Evolutionary conservation across 2,888 invertebrate species (phyloP), one percentile per base, ranked within the genome.

Genomic region (Drosophila demipolita): DNA sequence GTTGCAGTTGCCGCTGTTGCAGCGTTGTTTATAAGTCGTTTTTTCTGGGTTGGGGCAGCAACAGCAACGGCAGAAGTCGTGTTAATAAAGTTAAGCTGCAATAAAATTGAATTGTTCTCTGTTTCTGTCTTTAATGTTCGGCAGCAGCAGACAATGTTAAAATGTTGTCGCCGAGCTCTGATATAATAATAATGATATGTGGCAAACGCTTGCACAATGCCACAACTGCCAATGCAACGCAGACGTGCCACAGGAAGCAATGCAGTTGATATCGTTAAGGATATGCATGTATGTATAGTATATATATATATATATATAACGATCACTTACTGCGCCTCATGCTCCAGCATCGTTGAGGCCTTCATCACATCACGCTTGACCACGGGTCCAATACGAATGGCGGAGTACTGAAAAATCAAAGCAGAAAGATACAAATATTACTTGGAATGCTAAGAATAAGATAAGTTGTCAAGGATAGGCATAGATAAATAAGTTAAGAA

Each of bases 331-430:
- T 98, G 97, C 70, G 97, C 96, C 91, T 99, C 99, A 93, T 99
- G 99, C 93, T 99, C 99, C 94, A 99, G 94, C 99, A 99, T 99
- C 81, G 97, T 98, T n/a, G 99, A 99, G 26, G 99, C 99, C 93
- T 98, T 99, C 98, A 99, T 99, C 50, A 99, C 99, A 94, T 99
- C 99, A 92, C 98, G 97, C 94, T 98, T 99, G 88, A 99, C 99
- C 63, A 99, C 99, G 36, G 99, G 99, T 17, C 99, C 99, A 94
- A 99, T 99, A 90, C 99, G 97, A 92, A 99, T 99, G 66, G 98
- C 98, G 53, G 98, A 97, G 93, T 99, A 99, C 98, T 98, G 95
- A 48, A 95, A 95, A 80, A 8, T 23, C 45, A 89, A 72, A 1
- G 63, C 45, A 69, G 3, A 42, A 2, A 60, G 1, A 26, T 7